A percentile compares a stretch with the other conserved stretches of the same genome.
Conservation (phyloP, 2,113 vertebrate genomes). For the Ardeotis arabs region DNA sequence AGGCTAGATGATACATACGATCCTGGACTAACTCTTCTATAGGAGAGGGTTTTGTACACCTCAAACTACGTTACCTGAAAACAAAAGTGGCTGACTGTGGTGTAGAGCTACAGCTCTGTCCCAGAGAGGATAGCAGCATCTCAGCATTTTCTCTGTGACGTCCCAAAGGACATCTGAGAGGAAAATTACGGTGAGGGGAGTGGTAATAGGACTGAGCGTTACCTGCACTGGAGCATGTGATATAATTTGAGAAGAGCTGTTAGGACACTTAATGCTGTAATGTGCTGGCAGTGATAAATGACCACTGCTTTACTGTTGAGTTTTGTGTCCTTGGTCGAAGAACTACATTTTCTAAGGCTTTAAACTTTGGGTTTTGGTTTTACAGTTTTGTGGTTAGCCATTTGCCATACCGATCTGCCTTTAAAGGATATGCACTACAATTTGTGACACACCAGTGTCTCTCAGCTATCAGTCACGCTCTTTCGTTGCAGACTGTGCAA, state of each 20-base stretch:
- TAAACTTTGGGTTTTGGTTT: background rate
- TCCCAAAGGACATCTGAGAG: background rate
- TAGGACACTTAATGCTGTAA: background rate
- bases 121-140: background rate
- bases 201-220: background rate
- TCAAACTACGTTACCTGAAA: background rate
- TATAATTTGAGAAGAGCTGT: background rate
- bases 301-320: background rate
- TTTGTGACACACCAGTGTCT: background rate
- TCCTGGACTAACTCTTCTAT: background rate
- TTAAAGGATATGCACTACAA: background rate
- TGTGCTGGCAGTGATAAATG: background rate
- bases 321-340: background rate
- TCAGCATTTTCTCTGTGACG: background rate
- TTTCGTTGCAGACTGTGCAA: background rate
- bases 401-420: background rate
- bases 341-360: background rate
- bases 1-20: background rate
- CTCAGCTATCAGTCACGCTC: background rate
- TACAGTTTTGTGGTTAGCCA: background rate
- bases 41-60: background rate
- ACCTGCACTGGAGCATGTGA: background rate
- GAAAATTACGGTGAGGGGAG: background rate
- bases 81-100: background rate
- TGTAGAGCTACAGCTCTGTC: background rate